Evolutionary conservation across 92 coral and sea anemone genomes (phyloP), one percentile per base, ranked within the genome.

Genomic region (Muricea muricata): DNA sequence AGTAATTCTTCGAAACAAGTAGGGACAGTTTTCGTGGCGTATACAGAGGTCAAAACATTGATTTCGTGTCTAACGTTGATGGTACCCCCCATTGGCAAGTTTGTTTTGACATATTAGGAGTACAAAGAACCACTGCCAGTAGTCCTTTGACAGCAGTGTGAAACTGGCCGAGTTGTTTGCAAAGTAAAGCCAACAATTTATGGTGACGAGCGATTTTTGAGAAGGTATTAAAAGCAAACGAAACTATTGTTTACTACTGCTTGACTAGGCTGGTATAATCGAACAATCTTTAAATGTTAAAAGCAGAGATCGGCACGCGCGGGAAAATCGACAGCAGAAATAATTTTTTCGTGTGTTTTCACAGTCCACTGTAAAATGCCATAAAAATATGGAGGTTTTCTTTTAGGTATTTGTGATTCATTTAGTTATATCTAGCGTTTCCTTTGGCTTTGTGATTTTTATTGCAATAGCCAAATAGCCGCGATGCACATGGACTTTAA

Each of bases 121-220:
- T 14, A 88, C 40, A 67, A 74, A 60, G 42, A 20, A 32, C 45
- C 48, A 39, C 65, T 46, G 24, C 55, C 82, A 67, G 86, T 48
- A 47, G 86, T 57, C 78, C 46, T 79, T 79, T 84, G 82, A 48
- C 87, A 47, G 83, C 61, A 40, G 47, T 25, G 81, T 65, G 69
- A 66, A 84, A 72, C 74, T 48, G 69, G 33, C 92, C 75, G 83
- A 81, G 85, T 81, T 87, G 80, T 87, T 87, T 55, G 83, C 34
- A 56, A 56, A 78, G 52, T 61, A 56, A 78, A 56, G 71, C 83
- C 71, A 56, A 78, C 71, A 35, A 78, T 61, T 78, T 78, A 45
- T 37, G 55, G 71, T 57, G 83, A 45, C 83, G 31, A 52, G 39
- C 6, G 70, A 24, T 31, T 75, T n/a, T n/a, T 57, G 60, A 23